These are phyloP conservation scores for Neoseiulus cucumeris DNA, from an alignment of 1,140 invertebrate species.

Conservation along the genomic window DNA sequence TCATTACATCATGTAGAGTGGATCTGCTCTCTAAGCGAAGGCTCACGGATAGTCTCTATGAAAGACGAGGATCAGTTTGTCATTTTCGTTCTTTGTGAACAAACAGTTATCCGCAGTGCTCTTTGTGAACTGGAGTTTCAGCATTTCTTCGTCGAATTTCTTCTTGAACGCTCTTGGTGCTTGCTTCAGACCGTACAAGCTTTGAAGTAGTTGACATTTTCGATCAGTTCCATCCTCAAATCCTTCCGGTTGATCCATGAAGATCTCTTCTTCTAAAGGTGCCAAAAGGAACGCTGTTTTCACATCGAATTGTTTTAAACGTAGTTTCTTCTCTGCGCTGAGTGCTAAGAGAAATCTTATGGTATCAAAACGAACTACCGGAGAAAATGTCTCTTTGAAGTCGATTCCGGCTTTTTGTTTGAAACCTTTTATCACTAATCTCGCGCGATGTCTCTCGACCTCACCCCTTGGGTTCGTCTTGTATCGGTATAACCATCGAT, in stretches of 20 bases:
- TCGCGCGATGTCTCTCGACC: slow-evolving; percentile 23
- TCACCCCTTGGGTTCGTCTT: slow-evolving; percentile 21
- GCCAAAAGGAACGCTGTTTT: slow-evolving; percentile 25
- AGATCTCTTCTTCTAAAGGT: slow-evolving; percentile 22
- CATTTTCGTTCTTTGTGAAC: neutral
- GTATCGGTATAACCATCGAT: slow-evolving; percentile 25
- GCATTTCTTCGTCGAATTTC: neutral
- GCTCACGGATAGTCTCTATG: too few species aligned
- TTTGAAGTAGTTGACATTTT: too few species aligned
- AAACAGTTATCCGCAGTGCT: neutral
- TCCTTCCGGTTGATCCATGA: too few species aligned
- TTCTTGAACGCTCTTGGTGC: slow-evolving; percentile 25
- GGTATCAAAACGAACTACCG: too few species aligned
- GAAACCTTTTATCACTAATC: slow-evolving; percentile 28
- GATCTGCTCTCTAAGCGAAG: too few species aligned
- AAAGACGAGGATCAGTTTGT: too few species aligned
- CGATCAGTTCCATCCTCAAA: slow-evolving; percentile 10
- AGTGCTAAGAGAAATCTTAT: slow-evolving; percentile 23
- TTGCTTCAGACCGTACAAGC: slow-evolving; percentile 25
- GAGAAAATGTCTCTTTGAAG: too few species aligned
- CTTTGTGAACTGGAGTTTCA: neutral
- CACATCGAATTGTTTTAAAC: slow-evolving; percentile 23
- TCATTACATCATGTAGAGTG: too few species aligned
- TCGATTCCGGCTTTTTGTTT: slow-evolving; percentile 22
- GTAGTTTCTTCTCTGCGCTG: slow-evolving; percentile 19